Evolutionary conservation across 2,888 invertebrate genomes (phyloP).

Genomic region (Notocelia uddmanniana): DNA sequence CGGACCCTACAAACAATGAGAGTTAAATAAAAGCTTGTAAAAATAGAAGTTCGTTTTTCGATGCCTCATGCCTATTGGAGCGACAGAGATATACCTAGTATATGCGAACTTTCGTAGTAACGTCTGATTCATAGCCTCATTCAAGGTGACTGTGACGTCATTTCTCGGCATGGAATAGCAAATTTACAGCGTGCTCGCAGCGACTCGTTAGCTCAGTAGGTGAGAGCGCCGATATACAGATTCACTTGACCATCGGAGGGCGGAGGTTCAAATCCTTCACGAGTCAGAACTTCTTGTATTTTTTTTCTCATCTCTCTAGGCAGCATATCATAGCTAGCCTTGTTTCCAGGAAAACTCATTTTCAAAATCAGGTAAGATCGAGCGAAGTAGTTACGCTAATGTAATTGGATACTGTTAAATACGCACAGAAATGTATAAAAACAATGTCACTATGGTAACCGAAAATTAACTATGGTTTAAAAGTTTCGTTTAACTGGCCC

Average conservation of each 20-base stretch:
- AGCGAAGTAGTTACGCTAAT: too few relatives aligned
- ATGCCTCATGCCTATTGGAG: neutral
- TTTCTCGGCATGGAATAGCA: neutral
- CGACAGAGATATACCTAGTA: too few relatives aligned
- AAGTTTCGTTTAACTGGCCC: too few relatives aligned
- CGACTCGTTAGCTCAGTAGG: slow-evolving; percentile 45
- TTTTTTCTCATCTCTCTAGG: neutral
- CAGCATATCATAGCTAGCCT: too few relatives aligned
- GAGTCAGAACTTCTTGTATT: slow-evolving; percentile 28
- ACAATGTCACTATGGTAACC: too few relatives aligned
- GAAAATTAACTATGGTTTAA: too few relatives aligned
- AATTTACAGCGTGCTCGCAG: neutral
- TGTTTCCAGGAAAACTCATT: too few relatives aligned
- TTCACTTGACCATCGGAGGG: slow-evolving; percentile 38
- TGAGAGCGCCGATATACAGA: slow-evolving; percentile 40
- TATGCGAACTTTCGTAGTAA: neutral
- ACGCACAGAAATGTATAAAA: too few relatives aligned
- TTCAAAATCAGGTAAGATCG: too few relatives aligned
- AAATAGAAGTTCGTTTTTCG: neutral
- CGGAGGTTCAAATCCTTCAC: slow-evolving; percentile 45
- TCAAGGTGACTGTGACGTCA: slow-evolving; percentile 21
- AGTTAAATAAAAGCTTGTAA: too few relatives aligned
- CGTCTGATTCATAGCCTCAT: neutral
- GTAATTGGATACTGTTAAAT: too few relatives aligned
- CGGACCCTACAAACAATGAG: too few relatives aligned